Evolutionary conservation across 2,797 vertebrate species (phyloP), one percentile per base, ranked within the genome.

Genomic region (Dermochelys coriacea): DNA sequence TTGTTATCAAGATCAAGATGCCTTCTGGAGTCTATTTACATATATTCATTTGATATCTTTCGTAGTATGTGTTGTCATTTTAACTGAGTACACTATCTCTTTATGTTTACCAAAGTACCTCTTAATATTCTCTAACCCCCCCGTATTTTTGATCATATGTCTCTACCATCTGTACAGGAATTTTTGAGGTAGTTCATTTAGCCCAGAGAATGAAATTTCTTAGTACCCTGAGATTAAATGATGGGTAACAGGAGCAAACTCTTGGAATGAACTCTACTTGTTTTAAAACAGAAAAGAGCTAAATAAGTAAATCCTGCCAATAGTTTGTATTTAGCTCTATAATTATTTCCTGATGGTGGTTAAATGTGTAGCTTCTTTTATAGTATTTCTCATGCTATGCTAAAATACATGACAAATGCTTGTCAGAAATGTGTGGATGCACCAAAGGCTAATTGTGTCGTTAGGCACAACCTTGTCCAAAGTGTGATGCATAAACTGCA

Each of bases 71-170:
- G 18, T 49, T 64, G 11, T 57, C 93, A 51, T 93, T 97, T 93
- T 88, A 80, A 41, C 52, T 16, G 14, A 80, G 75, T n/a, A 61
- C 29, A 61, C 29, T 34, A 29, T 15, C 59, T 61, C 59, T 61
- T 61, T 61, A 59, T 59, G 59, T 61, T 61, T 61, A 61, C 31
- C 31, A 61, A 61, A 61, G 6, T 34, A 61, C 31, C 59, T 34
- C 31, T 52, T 81, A 79, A 83, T 89, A 90, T 84, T 95, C 85
- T 84, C 88, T 95, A 79, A 79, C 88, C 88, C 55, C 87, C 81
- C 84, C 80, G 5, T 82, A 71, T 92, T 96, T 96, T 93, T 89
- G 94, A 93, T 93, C 93, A 52, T 80, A n/a, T 64, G 86, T 77
- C 45, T 85, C 80, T 93, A 54, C 85, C 89, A 94, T 94, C 94